Conservation (phyloP, 2,888 invertebrate genomes). For the Oscheius sp. region DNA sequence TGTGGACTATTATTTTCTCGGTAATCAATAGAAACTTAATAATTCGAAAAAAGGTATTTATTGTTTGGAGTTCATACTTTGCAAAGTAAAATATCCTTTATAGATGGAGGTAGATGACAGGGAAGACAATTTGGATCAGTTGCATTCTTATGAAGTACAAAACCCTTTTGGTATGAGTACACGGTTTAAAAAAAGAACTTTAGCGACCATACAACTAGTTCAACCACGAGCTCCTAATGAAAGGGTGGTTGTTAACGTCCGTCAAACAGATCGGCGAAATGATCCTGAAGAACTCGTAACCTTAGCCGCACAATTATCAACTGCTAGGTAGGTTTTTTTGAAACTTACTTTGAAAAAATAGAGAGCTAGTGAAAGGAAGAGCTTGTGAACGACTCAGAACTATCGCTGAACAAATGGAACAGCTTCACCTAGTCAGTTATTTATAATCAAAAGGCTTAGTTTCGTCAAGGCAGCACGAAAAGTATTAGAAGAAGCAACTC, state of each 20-base stretch:
- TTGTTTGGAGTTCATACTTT: no score
- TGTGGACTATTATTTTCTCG: no score
- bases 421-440: conserved; percentile 74
- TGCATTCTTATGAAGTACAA: not conserved
- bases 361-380: conserved; percentile 51
- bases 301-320: conserved; percentile 44
- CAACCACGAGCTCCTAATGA: conserved; percentile 35
- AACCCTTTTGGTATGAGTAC: not conserved
- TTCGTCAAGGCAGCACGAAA: conserved; percentile 61
- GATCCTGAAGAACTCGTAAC: conserved; percentile 46
- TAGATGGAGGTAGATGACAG: not conserved
- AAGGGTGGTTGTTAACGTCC: conserved; percentile 38
- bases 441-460: not conserved
- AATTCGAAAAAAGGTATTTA: no score
- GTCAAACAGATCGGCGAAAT: conserved; percentile 45
- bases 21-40: no score
- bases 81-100: no score
- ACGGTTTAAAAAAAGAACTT: not conserved
- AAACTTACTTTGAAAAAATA: not conserved
- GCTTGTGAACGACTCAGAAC: conserved; percentile 73
- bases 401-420: conserved; percentile 80
- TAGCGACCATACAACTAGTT: conserved; percentile 42
- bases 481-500: conserved; percentile 74
- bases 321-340: conserved; percentile 32
- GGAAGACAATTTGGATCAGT: not conserved